A percentile compares a stretch with the other conserved stretches of the same genome.
Evolutionary conservation across 2,113 vertebrate species (phyloP).

Genomic region (Tragelaphus strepsiceros): DNA sequence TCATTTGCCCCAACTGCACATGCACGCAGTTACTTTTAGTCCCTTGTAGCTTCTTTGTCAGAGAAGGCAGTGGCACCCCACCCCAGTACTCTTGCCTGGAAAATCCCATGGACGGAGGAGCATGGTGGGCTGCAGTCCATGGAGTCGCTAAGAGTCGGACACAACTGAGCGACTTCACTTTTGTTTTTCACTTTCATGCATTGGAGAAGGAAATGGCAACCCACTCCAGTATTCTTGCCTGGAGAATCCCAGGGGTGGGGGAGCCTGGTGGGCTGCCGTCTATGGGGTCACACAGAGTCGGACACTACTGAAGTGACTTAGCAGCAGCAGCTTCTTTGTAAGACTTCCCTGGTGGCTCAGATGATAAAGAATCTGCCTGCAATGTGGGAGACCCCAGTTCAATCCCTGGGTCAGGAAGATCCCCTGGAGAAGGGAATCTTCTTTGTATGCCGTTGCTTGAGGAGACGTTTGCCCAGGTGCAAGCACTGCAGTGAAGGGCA

Average conservation of each 20-base stretch:
- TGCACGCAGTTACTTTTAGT: not conserved
- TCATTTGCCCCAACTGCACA: not conserved
- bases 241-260: no score
- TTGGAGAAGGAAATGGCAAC: no score
- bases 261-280: no score
- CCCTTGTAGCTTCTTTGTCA: not conserved
- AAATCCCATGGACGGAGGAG: no score
- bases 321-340: not conserved
- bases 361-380: not conserved
- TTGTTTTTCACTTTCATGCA: no score
- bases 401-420: not conserved
- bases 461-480: not conserved
- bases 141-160: no score
- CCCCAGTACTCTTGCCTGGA: no score
- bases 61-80: no score
- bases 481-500: not conserved
- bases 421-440: not conserved
- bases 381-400: not conserved
- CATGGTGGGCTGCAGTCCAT: no score
- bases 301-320: fast-evolving
- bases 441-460: not conserved
- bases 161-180: no score
- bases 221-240: no score
- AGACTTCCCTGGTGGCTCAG: not conserved
- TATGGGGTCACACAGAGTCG: no score